Percentiles rank a stretch among this genome's conserved stretches.
Evolutionary conservation across 1,140 invertebrate species (phyloP).

Genomic region (Coptotermes formosanus): DNA sequence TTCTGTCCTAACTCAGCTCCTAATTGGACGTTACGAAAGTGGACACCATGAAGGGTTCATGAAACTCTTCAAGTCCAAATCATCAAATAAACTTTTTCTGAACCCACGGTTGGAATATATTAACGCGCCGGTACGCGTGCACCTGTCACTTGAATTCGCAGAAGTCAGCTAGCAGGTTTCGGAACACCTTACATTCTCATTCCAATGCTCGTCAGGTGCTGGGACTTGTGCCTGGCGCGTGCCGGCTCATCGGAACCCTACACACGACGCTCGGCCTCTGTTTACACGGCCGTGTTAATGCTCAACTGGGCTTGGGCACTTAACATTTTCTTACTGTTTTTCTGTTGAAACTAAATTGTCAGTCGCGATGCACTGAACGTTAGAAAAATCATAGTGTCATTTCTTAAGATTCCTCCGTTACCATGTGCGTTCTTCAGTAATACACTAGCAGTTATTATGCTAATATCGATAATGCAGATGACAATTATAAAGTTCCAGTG

Average conservation of each 20-base stretch:
- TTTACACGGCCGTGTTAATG: not conserved
- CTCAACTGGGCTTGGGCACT: too few relatives aligned
- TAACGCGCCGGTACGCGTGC: not conserved
- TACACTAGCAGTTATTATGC: too few relatives aligned
- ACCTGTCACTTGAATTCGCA: not conserved
- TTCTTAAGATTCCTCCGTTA: too few relatives aligned
- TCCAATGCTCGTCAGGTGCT: not conserved
- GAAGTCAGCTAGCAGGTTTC: not conserved
- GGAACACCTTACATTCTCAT: constrained; percentile 6
- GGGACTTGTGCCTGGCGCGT: not conserved
- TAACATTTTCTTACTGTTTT: not conserved
- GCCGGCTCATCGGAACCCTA: not conserved
- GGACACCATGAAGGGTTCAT: not conserved
- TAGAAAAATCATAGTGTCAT: too few relatives aligned
- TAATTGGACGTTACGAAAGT: too few relatives aligned
- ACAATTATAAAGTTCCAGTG: too few relatives aligned
- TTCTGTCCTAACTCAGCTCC: too few relatives aligned
- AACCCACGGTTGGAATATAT: not conserved
- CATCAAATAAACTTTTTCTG: not conserved
- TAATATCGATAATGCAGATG: too few relatives aligned
- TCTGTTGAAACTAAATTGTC: too few relatives aligned
- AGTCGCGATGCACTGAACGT: too few relatives aligned
- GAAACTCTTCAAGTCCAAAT: not conserved
- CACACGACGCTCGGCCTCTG: not conserved
- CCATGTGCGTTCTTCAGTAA: too few relatives aligned